These are phyloP conservation scores for Neoscelio sp. DNA, from an alignment of 2,888 invertebrate species.

Conservation along the genomic window DNA sequence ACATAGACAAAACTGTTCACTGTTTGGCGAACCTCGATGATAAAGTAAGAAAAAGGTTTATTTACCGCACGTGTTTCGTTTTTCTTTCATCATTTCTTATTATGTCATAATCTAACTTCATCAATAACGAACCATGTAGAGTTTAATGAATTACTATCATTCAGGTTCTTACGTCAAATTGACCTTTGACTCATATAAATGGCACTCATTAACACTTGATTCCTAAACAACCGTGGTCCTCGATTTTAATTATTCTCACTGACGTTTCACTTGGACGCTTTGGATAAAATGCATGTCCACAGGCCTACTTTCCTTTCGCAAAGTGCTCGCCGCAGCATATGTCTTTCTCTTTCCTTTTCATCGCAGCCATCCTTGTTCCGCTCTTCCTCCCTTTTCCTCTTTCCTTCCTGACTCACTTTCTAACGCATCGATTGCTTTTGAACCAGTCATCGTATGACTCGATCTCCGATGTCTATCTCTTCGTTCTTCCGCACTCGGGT, in stretches of 20 bases:
- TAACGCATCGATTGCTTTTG: constrained; percentile 64
- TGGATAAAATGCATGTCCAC: constrained; percentile 51
- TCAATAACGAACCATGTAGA: too few species aligned
- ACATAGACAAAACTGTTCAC: too few species aligned
- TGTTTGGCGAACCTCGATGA: too few species aligned
- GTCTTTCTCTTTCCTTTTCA: constrained; percentile 34
- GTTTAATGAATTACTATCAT: too few species aligned
- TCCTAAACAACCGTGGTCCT: constrained; percentile 53
- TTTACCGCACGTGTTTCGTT: too few species aligned
- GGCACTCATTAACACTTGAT: constrained; percentile 25
- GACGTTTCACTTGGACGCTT: constrained; percentile 54
- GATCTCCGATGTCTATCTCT: constrained; percentile 41
- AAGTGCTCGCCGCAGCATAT: constrained; percentile 25
- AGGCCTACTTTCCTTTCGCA: constrained; percentile 66
- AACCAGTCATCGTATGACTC: constrained; percentile 61
- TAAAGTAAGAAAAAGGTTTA: too few species aligned
- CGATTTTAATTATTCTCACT: constrained; percentile 50
- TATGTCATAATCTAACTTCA: too few species aligned
- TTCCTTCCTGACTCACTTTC: constrained; percentile 55
- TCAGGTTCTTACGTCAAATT: too few species aligned
- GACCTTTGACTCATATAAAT: constrained; percentile 28
- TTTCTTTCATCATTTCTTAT: too few species aligned
- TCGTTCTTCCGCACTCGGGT: constrained; percentile 27
- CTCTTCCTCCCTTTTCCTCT: constrained; percentile 25
- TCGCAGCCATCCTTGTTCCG: background rate